A percentile compares a stretch with the other conserved stretches of the same genome.
phyloP scores from a whole-genome alignment of 2,113 vertebrate genomes.

The Scortum barcoo region DNA sequence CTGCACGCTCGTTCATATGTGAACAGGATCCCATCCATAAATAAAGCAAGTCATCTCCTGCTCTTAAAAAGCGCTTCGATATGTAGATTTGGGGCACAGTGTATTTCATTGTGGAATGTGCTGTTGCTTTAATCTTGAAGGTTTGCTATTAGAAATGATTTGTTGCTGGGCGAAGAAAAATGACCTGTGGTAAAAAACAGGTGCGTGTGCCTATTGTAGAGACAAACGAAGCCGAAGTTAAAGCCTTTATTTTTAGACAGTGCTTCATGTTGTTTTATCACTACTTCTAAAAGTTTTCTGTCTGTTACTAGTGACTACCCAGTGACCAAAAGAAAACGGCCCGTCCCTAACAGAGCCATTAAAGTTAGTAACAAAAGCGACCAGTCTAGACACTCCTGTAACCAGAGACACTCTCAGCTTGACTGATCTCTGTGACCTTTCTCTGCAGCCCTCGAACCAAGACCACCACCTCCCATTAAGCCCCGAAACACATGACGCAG shows the following conservation, averaged over 20 bases:
- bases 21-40: neutral
- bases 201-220: neutral
- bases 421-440: slow-evolving; percentile 46
- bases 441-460: slow-evolving; percentile 35
- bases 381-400: slow-evolving; percentile 44
- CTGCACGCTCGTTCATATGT: neutral
- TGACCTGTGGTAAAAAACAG: neutral
- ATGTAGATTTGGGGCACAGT: neutral
- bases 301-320: neutral
- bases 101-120: neutral
- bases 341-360: neutral
- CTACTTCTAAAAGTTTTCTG: neutral
- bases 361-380: slow-evolving; percentile 7
- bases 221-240: neutral
- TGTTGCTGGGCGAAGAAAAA: neutral
- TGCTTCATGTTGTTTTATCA: neutral
- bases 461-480: slow-evolving; percentile 25
- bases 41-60: neutral
- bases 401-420: slow-evolving; percentile 29
- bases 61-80: neutral
- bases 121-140: neutral
- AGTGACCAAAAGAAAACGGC: neutral
- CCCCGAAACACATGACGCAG: slow-evolving; percentile 30
- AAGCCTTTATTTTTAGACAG: neutral
- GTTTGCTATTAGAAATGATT: neutral